A percentile compares a stretch with the other conserved stretches of the same genome.
Conservation (phyloP, 2,113 vertebrate genomes). For the Cryptoleucopteryx plumbea region DNA sequence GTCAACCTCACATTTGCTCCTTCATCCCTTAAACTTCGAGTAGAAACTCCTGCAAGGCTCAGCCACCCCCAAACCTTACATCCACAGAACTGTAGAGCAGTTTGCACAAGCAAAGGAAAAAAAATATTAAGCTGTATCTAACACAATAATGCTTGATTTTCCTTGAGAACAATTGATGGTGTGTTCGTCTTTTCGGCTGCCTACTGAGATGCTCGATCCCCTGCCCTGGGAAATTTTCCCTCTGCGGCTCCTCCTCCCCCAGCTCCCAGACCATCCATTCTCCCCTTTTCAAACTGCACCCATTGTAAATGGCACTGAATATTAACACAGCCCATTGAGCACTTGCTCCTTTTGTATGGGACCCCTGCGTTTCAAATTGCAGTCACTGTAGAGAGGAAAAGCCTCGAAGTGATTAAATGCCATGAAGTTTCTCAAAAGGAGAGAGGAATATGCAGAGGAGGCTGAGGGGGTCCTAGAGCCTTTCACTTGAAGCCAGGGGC, state of each 20-base stretch:
- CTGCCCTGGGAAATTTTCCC: constrained; percentile 56
- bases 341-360: constrained; percentile 63
- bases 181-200: not conserved
- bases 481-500: not conserved
- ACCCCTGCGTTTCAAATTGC: constrained; percentile 68
- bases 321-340: constrained; percentile 71
- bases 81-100: not conserved
- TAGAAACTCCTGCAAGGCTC: not conserved
- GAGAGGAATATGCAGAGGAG: constrained; percentile 6
- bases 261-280: constrained; percentile 62
- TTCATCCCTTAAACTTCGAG: not conserved
- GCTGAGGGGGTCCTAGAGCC: constrained; percentile 3
- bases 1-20: not conserved
- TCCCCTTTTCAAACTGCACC: constrained; percentile 66
- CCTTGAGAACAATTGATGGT: constrained; percentile 2
- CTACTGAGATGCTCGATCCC: constrained; percentile 2
- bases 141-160: not conserved
- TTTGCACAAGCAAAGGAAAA: not conserved
- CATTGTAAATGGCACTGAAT: constrained; percentile 69
- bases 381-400: constrained; percentile 42
- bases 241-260: constrained; percentile 30
- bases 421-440: constrained; percentile 56
- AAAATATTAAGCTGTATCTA: not conserved
- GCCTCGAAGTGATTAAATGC: constrained; percentile 55
- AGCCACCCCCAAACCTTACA: not conserved